Evolutionary conservation across 2,888 invertebrate species (phyloP).

Genomic region (Pocota personata): DNA sequence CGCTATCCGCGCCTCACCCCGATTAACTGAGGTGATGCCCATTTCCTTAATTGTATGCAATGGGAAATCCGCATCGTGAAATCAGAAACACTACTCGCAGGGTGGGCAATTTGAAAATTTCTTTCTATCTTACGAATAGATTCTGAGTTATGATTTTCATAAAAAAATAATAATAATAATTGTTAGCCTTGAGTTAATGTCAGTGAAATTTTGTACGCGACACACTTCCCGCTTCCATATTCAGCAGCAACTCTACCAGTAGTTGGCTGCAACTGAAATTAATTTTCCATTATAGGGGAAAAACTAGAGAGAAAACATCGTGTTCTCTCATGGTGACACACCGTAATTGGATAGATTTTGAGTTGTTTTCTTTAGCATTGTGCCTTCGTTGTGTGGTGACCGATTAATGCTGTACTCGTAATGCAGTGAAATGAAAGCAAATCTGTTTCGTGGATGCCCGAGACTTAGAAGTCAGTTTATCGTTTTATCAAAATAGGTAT

Average conservation of each 20-base stretch:
- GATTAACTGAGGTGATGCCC: background rate
- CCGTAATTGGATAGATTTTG: background rate
- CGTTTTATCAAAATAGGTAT: too few relatives aligned
- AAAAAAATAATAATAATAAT: background rate
- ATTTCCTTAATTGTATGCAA: conserved; percentile 4
- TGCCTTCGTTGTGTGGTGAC: background rate
- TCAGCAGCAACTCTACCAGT: background rate
- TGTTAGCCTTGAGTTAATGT: conserved; percentile 23
- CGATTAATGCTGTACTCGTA: background rate
- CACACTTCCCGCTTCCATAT: conserved; percentile 33
- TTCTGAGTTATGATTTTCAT: background rate
- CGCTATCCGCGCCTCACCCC: background rate
- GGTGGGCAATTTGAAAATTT: background rate
- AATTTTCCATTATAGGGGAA: background rate
- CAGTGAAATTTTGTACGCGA: conserved; percentile 51
- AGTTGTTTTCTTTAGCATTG: background rate
- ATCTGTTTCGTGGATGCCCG: background rate
- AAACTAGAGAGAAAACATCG: conserved; percentile 24
- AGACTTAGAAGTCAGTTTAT: too few relatives aligned
- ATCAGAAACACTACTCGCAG: too few relatives aligned
- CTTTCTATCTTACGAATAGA: background rate
- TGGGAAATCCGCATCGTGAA: background rate
- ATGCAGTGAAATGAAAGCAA: background rate
- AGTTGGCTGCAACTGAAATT: background rate
- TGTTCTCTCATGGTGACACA: background rate